Conservation (phyloP, 2,113 vertebrate genomes). For the Alouatta palliata region DNA sequence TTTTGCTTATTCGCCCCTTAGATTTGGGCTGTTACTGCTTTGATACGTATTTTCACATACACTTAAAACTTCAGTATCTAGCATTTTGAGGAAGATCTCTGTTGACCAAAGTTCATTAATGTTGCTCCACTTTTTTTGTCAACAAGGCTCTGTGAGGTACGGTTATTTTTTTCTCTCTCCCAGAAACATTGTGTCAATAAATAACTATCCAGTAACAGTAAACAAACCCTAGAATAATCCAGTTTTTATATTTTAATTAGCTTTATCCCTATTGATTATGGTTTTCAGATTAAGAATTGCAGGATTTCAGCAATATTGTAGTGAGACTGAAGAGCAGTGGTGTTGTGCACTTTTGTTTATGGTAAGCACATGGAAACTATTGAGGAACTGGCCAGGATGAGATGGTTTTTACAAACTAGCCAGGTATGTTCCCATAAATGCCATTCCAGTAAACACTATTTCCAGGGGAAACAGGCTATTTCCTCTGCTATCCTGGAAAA, state of each 20-base stretch:
- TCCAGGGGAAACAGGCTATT: not conserved
- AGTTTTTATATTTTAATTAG: not conserved
- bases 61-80: not conserved
- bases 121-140: not conserved
- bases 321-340: not conserved
- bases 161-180: not conserved
- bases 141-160: not conserved
- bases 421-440: not conserved
- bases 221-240: not conserved
- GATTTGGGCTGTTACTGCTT: not conserved
- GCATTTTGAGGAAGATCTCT: not conserved
- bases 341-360: not conserved
- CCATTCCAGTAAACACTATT: not conserved
- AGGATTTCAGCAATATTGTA: not conserved
- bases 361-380: not conserved
- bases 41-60: not conserved
- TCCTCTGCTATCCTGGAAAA: slow-evolving; percentile 26
- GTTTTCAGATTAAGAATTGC: not conserved
- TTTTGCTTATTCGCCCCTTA: not conserved
- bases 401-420: not conserved
- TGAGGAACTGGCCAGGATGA: not conserved
- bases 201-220: not conserved
- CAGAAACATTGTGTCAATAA: not conserved
- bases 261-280: not conserved
- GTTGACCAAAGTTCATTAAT: not conserved